These are phyloP conservation scores for Ictalurus furcatus DNA, from an alignment of 2,113 vertebrate species.

Conservation along the genomic window DNA sequence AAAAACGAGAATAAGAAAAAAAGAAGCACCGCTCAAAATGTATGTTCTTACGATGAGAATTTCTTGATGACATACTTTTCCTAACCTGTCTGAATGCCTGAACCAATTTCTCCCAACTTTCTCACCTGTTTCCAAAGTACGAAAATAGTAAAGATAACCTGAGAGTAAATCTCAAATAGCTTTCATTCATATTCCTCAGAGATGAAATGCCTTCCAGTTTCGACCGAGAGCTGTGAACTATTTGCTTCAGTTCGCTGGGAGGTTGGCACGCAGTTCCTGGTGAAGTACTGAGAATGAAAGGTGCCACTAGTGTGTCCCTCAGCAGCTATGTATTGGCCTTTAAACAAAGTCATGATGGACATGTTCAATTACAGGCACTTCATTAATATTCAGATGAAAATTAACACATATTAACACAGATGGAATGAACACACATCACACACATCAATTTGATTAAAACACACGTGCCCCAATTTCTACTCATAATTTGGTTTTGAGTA, in stretches of 20 bases:
- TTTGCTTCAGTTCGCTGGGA: constrained; percentile 35
- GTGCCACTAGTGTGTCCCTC: constrained; percentile 35
- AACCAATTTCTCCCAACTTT: constrained; percentile 31
- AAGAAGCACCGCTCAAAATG: not conserved
- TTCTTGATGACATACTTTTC: constrained; percentile 51
- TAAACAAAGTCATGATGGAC: constrained; percentile 54
- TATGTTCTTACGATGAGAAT: not conserved
- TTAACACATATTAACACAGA: constrained; percentile 50
- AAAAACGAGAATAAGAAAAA: not conserved
- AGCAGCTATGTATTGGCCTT: constrained; percentile 29
- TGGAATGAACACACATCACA: constrained; percentile 45
- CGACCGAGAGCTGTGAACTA: constrained; percentile 33
- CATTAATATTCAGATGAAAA: constrained; percentile 58
- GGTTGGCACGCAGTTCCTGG: constrained; percentile 29
- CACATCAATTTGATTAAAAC: constrained; percentile 28
- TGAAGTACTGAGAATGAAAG: constrained; percentile 35
- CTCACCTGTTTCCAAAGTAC: constrained; percentile 36
- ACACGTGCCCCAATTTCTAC: constrained; percentile 21
- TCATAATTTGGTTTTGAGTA: constrained; percentile 22
- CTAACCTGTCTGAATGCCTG: constrained; percentile 22
- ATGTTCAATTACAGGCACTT: constrained; percentile 49
- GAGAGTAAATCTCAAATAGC: constrained; percentile 50
- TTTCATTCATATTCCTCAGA: constrained; percentile 48
- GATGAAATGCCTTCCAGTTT: constrained; percentile 37
- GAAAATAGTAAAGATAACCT: constrained; percentile 51